These are phyloP conservation scores for Ostrea denselamellosa DNA, from an alignment of 1,140 invertebrate genomes.

Conservation along the genomic window DNA sequence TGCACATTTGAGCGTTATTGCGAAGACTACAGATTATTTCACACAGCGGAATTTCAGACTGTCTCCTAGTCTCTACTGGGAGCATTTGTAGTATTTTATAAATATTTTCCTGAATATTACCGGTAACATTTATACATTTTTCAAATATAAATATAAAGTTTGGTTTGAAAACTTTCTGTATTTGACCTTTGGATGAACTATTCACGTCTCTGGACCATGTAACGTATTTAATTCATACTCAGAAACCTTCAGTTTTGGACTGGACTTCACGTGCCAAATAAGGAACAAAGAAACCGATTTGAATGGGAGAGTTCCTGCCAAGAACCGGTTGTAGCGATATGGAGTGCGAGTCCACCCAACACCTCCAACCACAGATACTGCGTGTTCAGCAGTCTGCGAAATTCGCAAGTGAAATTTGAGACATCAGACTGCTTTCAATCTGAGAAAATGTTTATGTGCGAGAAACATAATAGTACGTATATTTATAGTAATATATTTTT, in stretches of 20 bases:
- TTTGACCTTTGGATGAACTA: too few species aligned
- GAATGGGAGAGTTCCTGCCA: conserved; percentile 13
- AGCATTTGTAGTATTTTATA: too few species aligned
- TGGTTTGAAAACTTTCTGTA: too few species aligned
- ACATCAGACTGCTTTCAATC: background rate
- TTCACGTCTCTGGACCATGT: too few species aligned
- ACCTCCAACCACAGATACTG: background rate
- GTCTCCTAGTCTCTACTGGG: too few species aligned
- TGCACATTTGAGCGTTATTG: too few species aligned
- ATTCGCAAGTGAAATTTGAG: background rate
- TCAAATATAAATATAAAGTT: too few species aligned
- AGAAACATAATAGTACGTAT: background rate
- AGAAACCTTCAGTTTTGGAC: conserved; percentile 8
- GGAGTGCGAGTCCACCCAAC: background rate
- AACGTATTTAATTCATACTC: background rate
- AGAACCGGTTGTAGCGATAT: background rate
- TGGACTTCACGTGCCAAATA: background rate
- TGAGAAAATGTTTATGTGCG: conserved; percentile 19
- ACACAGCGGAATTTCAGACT: too few species aligned
- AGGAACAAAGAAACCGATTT: background rate
- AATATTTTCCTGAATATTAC: too few species aligned
- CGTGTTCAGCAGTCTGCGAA: background rate
- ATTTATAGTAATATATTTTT: background rate
- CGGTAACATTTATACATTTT: too few species aligned
- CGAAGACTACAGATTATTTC: too few species aligned